Evolutionary conservation across 2,888 invertebrate species (phyloP).

Genomic region (Dorcus parallelipipedus): DNA sequence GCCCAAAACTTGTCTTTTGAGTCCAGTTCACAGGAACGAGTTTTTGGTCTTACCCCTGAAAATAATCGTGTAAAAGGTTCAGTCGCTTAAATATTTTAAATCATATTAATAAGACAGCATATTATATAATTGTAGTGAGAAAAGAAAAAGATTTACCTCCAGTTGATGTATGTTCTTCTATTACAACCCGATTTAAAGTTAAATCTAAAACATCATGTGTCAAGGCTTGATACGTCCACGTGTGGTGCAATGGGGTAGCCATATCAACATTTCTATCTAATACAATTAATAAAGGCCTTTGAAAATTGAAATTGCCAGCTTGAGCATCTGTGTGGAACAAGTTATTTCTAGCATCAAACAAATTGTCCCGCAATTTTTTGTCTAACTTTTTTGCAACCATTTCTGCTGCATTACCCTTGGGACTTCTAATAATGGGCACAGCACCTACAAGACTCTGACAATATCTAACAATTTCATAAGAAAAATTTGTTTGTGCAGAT

Average conservation of each 20-base stretch:
- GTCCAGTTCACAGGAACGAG: slow-evolving; percentile 86
- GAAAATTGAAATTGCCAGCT: slow-evolving; percentile 78
- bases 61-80: neutral
- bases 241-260: slow-evolving; percentile 97
- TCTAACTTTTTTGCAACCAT: slow-evolving; percentile 97
- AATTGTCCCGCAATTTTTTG: slow-evolving; percentile 93
- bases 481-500: slow-evolving; percentile 41
- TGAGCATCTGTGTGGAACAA: slow-evolving; percentile 86
- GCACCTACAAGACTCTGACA: slow-evolving; percentile 54
- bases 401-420: slow-evolving; percentile 95
- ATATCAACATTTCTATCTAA: slow-evolving; percentile 93
- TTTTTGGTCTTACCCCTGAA: slow-evolving; percentile 69
- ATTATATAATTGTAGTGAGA: neutral
- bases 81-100: too few species aligned
- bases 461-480: neutral
- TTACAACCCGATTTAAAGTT: slow-evolving; percentile 70
- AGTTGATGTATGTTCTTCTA: slow-evolving; percentile 42
- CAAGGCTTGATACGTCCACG: slow-evolving; percentile 99
- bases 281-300: slow-evolving; percentile 87
- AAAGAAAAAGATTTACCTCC: slow-evolving; percentile 32
- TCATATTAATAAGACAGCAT: neutral
- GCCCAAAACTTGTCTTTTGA: slow-evolving; percentile 89
- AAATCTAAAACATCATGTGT: slow-evolving; percentile 94
- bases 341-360: slow-evolving; percentile 95
- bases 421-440: slow-evolving; percentile 88